Conservation (phyloP, 2,888 invertebrate genomes). For the Lypha dubia region DNA sequence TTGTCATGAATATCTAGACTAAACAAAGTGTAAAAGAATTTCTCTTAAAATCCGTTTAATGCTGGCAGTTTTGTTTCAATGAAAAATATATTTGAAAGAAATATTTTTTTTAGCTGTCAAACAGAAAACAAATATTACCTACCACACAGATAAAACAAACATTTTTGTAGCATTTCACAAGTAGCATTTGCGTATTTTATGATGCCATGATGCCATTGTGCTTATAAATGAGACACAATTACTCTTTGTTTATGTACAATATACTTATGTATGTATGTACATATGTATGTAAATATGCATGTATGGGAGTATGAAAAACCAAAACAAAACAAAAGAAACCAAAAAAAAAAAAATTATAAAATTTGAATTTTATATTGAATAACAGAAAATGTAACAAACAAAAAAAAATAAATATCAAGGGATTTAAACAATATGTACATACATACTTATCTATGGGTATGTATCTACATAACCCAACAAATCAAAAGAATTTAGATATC, state of each 20-base stretch:
- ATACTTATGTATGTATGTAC: no score
- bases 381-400: constrained; percentile 36
- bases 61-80: constrained; percentile 7
- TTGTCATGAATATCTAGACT: neutral
- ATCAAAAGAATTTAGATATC: no score
- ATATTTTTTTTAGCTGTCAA: neutral
- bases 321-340: constrained; percentile 2
- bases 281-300: no score
- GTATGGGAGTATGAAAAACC: constrained; percentile 28
- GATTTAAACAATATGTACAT: constrained; percentile 56
- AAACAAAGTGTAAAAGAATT: constrained; percentile 14
- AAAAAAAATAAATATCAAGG: constrained; percentile 48
- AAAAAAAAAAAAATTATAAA: constrained; percentile 21
- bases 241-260: constrained; percentile 55
- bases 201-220: constrained; percentile 27
- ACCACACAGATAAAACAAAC: neutral
- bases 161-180: neutral
- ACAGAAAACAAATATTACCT: neutral
- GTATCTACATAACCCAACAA: no score
- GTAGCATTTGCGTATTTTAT: constrained; percentile 12
- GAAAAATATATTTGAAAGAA: neutral
- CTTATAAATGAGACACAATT: constrained; percentile 67
- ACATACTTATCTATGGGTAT: no score
- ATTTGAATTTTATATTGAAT: constrained; percentile 50
- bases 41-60: neutral